Base-by-base conservation (phyloP, 2,797 vertebrate species). In the Rhynchonycteris naso region DNA sequence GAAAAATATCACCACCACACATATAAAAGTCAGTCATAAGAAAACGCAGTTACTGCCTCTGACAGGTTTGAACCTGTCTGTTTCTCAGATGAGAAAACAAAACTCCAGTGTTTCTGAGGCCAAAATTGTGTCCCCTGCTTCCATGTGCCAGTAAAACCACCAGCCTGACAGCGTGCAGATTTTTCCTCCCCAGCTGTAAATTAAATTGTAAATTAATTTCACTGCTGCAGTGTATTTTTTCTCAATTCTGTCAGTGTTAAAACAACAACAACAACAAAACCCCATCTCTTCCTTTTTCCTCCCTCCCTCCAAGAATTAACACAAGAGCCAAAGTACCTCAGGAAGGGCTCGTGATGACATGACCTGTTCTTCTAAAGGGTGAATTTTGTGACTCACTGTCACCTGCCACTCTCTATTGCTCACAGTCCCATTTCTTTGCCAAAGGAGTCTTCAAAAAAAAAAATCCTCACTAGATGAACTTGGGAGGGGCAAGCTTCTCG, bases 21-120 rank as follows among this genome's bases (percentile, higher is more conserved):
- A 72, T 81, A 21, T 26, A 83, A 97, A 83, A 97, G 97, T 96
- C 96, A 98, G 97, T 96, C 97, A 96, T 86, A 90, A 93, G 95
- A 12, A 93, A 96, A 93, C 93, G 96, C 26, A 59, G 88, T 43
- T 69, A 72, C 78, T 0, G 59, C 68, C 54, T 87, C 71, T 65
- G 91, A 90, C 91, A 7, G 74, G 96, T 91, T 85, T 85, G 81
- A 96, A 92, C 79, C 74, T 15, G 26, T 59, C 88, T 95, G 86
- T 84, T 84, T 92, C 59, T 66, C 47, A 91, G 91, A 94, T 28
- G 69, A 92, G 88, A 30, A 38, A 0, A 59, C 75, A 7, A 35
- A 94, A 80, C 54, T 3, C 6, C 33, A 56, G 50, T 63, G 78
- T 93, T 91, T 74, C 38, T 88, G 19, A 24, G 74, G 92, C 66